Conservation (phyloP, 2,888 invertebrate genomes). For the Ischnura elegans region DNA sequence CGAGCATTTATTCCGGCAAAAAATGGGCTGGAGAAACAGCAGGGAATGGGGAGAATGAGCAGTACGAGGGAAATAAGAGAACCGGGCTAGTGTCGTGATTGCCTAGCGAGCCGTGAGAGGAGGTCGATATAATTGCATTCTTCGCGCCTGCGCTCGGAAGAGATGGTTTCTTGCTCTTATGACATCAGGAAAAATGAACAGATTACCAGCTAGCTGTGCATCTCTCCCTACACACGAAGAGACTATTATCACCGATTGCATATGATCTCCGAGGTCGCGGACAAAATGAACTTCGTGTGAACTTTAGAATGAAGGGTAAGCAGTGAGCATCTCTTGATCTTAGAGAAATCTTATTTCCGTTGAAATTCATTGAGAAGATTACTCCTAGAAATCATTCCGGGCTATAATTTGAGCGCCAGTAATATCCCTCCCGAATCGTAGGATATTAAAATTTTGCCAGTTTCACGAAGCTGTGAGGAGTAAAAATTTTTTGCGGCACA, state of each 20-base stretch:
- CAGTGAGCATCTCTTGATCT: background rate
- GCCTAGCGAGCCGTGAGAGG: constrained; percentile 5
- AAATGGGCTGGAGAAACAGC: background rate
- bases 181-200: constrained; percentile 22
- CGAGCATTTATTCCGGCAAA: background rate
- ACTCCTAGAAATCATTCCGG: background rate
- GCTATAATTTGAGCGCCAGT: too few species aligned
- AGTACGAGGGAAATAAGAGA: background rate
- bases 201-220: constrained; percentile 13
- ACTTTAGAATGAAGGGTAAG: background rate
- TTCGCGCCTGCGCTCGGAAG: background rate
- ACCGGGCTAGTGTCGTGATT: background rate
- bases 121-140: constrained; percentile 24
- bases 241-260: background rate
- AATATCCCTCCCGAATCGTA: too few species aligned
- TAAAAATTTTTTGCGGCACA: too few species aligned
- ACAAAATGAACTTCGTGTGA: background rate
- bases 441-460: too few species aligned
- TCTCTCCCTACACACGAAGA: background rate
- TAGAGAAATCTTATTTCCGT: background rate
- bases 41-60: background rate
- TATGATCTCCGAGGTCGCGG: background rate
- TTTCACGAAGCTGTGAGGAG: too few species aligned
- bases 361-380: background rate
- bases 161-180: background rate